These are phyloP conservation scores for Meriones unguiculatus DNA, from an alignment of 2,113 vertebrate species.

Conservation along the genomic window DNA sequence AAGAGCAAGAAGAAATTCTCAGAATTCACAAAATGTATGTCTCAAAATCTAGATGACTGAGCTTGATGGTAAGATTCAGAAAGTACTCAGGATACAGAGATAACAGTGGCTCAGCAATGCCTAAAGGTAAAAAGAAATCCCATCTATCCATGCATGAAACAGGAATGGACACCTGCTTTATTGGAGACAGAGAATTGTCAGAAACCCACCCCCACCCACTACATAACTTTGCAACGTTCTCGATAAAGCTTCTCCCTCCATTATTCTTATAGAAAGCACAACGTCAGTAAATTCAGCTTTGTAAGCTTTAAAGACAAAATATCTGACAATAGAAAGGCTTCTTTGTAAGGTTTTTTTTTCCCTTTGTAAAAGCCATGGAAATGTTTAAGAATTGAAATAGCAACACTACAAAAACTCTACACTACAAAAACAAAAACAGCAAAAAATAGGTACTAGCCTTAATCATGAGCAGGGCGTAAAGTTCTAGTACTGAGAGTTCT, in stretches of 20 bases:
- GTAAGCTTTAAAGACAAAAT: neutral
- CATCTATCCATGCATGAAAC: neutral
- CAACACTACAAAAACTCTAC: neutral
- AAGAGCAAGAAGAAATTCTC: conserved; percentile 29
- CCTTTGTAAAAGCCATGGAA: neutral
- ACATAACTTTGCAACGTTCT: too few species aligned
- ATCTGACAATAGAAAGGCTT: neutral
- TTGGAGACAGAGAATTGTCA: neutral
- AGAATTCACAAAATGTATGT: conserved; percentile 43
- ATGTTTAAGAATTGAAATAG: neutral
- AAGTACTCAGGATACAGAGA: neutral
- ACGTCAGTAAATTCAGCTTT: neutral
- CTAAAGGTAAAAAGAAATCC: too few species aligned
- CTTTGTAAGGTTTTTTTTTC: neutral
- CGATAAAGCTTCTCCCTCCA: neutral
- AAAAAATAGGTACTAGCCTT: too few species aligned
- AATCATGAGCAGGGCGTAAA: neutral
- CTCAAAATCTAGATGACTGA: conserved; percentile 14
- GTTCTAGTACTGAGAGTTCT: neutral
- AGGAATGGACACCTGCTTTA: neutral
- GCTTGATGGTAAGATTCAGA: neutral
- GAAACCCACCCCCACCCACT: neutral
- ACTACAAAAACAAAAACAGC: too few species aligned
- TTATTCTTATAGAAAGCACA: neutral
- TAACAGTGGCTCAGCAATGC: neutral